Base-by-base conservation (phyloP, 2,888 invertebrate genomes). In the Caenorhabditis sp. region DNA sequence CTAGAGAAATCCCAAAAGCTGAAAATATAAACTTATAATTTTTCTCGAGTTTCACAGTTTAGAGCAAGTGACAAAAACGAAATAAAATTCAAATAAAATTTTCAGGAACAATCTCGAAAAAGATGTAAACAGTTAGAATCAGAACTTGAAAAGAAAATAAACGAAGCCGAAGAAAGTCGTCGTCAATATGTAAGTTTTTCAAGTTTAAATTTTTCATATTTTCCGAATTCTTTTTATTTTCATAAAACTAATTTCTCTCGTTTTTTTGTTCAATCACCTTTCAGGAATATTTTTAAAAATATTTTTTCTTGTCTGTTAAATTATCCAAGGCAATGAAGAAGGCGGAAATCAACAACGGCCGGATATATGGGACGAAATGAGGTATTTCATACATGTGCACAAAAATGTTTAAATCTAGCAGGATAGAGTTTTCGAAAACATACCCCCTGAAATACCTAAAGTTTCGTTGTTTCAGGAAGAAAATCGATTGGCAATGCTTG, bases 401-500 rank as follows among this genome's bases (percentile, higher is more conserved):
- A 21, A 51, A 6, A 12, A 5, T 51, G 51, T 6, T 57, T 26
- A 43, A 43, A 43, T 43, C 14, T 43, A 43, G 43, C 17, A 43
- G 43, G 43, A 43, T 43, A 43, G 43, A 43, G 43, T 43, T 43
- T 43, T 43, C 27, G 1, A 27, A 19, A 26, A 37, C 36, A 19
- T 60, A n/a, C n/a, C n/a, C 31, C 53, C 19, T 6, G 27, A 51
- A 62, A 50, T 54, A 36, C 23, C 31, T 10, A 10, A 43, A 43
- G 14, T 43, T 43, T 17, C 23, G 14, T 21, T 26, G 61, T 81
- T 84, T 78, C 78, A 86, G 86, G 83, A 81, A 65, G 85, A 86
- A 61, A 84, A 84, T 58, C 82, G 86, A 19, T 73, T 86, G 64
- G 81, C 81, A 61, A 86, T 86, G 86, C 79, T 86, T 49, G 84